phyloP scores from a whole-genome alignment of 2,797 vertebrate genomes.

The Brachyalestes nurse region DNA sequence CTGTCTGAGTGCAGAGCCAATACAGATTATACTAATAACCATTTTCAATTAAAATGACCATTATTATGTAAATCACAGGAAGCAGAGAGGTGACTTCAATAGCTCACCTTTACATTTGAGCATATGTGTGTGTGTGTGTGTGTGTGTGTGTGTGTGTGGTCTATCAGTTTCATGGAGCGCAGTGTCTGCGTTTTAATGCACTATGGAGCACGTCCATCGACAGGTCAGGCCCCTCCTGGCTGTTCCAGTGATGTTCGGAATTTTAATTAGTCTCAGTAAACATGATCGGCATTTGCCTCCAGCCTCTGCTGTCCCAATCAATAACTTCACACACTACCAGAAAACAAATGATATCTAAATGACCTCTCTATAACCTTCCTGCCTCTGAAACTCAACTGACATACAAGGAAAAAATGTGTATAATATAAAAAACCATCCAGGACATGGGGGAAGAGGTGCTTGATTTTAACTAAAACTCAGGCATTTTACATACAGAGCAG shows the following conservation, averaged over 20 bases:
- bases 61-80: conserved; percentile 52
- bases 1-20: conserved; percentile 28
- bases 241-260: conserved; percentile 54
- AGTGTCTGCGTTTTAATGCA: conserved; percentile 40
- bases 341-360: conserved; percentile 67
- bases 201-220: conserved; percentile 8
- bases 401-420: too few species aligned
- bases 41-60: conserved; percentile 65
- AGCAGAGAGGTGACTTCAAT: neutral
- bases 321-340: conserved; percentile 65
- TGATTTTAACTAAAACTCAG: too few species aligned
- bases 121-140: neutral
- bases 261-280: conserved; percentile 79
- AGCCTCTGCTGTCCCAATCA: conserved; percentile 70
- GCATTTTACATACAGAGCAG: too few species aligned
- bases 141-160: conserved; percentile 11
- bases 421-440: too few species aligned
- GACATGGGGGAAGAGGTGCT: too few species aligned
- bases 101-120: neutral
- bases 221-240: conserved; percentile 31
- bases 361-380: conserved; percentile 56
- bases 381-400: neutral
- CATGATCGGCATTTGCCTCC: conserved; percentile 71
- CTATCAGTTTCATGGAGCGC: conserved; percentile 19
- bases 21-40: conserved; percentile 65